A percentile compares a stretch with the other conserved stretches of the same genome.
phyloP scores from a whole-genome alignment of 1,140 invertebrate genomes.

The Homalodisca vitripennis region DNA sequence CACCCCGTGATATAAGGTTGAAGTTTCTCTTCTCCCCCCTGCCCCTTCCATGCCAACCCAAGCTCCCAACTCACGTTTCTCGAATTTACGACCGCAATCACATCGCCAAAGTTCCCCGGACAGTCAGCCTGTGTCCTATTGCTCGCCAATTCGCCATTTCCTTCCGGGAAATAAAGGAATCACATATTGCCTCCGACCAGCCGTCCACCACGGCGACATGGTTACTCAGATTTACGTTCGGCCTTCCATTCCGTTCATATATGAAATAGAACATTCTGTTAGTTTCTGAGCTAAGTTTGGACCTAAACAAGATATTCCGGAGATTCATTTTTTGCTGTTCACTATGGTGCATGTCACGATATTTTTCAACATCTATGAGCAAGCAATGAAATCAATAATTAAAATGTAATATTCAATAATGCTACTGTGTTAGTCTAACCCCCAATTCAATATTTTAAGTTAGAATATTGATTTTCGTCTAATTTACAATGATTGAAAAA shows the following conservation, averaged over 20 bases:
- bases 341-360: too few species aligned
- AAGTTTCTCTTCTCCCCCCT: constrained; percentile 13
- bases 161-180: not conserved
- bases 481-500: too few species aligned
- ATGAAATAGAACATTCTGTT: not conserved
- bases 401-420: too few species aligned
- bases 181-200: not conserved
- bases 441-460: too few species aligned
- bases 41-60: too few species aligned
- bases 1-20: not conserved
- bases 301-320: too few species aligned
- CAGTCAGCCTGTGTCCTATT: not conserved
- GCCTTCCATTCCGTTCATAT: not conserved
- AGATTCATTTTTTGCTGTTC: too few species aligned
- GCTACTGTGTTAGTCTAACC: too few species aligned
- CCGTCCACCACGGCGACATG: not conserved
- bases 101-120: not conserved
- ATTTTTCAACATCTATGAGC: too few species aligned
- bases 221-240: not conserved
- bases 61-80: not conserved
- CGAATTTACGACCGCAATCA: constrained; percentile 19
- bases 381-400: too few species aligned
- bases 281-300: not conserved
- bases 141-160: not conserved
- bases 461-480: too few species aligned